Percentiles rank a stretch among this genome's conserved stretches.
phyloP scores from a whole-genome alignment of 2,113 vertebrate species.

The Lethenteron camtschaticum region DNA sequence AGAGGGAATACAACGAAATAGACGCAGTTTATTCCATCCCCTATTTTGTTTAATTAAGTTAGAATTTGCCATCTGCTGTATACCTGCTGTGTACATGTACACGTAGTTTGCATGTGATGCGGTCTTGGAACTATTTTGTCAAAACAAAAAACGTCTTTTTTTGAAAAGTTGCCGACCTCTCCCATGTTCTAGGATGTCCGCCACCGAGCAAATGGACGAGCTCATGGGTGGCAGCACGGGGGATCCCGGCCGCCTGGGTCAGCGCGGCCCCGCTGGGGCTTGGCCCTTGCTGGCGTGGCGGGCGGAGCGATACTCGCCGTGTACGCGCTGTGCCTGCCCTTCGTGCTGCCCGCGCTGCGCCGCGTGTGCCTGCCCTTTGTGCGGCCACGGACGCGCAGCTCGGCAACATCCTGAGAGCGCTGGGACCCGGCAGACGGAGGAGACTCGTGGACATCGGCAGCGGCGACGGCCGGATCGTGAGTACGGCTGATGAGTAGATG shows the following conservation, averaged over 20 bases:
- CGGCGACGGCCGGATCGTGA: slow-evolving; percentile 75
- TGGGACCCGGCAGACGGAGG: slow-evolving; percentile 23
- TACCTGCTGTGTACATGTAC: no score
- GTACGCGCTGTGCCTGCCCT: slow-evolving; percentile 42
- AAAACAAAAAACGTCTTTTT: no score
- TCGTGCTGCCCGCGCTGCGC: slow-evolving; percentile 50
- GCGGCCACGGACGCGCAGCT: slow-evolving; percentile 51
- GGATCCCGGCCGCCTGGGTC: not conserved
- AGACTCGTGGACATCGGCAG: slow-evolving; percentile 67
- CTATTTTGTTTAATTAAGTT: no score
- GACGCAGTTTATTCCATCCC: no score
- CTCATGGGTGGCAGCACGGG: not conserved
- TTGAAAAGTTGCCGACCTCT: no score
- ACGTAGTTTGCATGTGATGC: no score
- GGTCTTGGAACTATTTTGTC: no score
- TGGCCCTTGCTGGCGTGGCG: slow-evolving; percentile 26
- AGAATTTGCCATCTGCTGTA: no score
- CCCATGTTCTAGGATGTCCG: no score
- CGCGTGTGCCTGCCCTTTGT: slow-evolving; percentile 69
- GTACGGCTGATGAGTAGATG: slow-evolving; percentile 13
- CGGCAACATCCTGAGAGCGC: slow-evolving; percentile 39
- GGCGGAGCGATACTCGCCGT: slow-evolving; percentile 40
- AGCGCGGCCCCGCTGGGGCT: slow-evolving; percentile 20
- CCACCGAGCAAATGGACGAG: no score
- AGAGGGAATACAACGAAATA: no score